Evolutionary conservation across 2,797 vertebrate species (phyloP), one percentile per base, ranked within the genome.

Genomic region (Harpagifer antarcticus): DNA sequence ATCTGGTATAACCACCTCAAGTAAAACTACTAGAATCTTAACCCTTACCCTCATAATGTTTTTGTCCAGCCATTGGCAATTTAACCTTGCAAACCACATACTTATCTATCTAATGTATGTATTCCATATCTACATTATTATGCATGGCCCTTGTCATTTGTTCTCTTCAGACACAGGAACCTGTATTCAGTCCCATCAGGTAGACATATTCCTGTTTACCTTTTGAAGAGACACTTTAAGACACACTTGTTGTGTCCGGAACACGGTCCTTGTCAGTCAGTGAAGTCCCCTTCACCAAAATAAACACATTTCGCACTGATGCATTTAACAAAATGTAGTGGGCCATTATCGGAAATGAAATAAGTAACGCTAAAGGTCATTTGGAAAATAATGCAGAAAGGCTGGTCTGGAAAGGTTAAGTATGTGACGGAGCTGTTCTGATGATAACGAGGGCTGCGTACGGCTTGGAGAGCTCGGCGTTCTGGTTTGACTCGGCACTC

Each of bases 361-460:
- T 92, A 90, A 93, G 92, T 93, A 93, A 93, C 86, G 85, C 82
- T 93, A 93, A 95, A 95, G 93, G 93, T 94, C 92, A 94, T 93
- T 93, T 90, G 88, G 91, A 92, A 94, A 94, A 95, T 93, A 92
- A 94, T 92, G 93, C 91, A 91, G 92, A 92, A 92, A 91, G 90
- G 87, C 90, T 83, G 90, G 90, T 87, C 90, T 87, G 85, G 86
- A 95, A 95, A 95, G 94, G 94, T 94, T 95, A 95, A 94, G 92
- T 94, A 94, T 94, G 93, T 93, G 93, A 93, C 85, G 81, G 90
- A 93, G 93, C 88, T 79, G 89, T 90, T 91, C 88, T 88, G 90
- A 92, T 82, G 90, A 92, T 92, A 92, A 92, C 90, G 82, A 92
- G 89, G 83, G 82, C 86, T 81, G 86, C 79, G 83, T 89, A 86